phyloP scores from a whole-genome alignment of 2,113 vertebrate species.

The Eulemur macaco region DNA sequence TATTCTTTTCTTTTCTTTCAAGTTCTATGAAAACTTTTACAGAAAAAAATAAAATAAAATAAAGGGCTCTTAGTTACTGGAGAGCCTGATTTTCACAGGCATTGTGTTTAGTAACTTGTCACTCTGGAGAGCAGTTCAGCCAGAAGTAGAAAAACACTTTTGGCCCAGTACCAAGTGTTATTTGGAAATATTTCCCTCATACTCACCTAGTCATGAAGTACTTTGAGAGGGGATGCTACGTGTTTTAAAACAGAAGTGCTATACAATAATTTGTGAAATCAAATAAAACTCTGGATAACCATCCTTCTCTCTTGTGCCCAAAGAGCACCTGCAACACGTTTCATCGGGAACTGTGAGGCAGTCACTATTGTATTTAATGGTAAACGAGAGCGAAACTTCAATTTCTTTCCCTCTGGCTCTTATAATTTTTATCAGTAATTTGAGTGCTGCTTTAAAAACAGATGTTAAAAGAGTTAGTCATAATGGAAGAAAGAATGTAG shows the following conservation, averaged over 20 bases:
- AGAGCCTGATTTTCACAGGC: background rate
- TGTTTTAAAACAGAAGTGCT: background rate
- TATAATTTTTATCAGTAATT: slow-evolving; percentile 39
- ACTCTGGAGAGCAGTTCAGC: background rate
- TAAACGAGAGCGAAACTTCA: background rate
- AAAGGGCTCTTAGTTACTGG: background rate
- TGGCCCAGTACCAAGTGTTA: background rate
- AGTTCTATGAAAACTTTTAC: background rate
- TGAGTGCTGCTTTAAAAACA: slow-evolving; percentile 7
- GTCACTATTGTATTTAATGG: background rate
- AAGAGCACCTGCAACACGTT: background rate
- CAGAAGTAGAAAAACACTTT: background rate
- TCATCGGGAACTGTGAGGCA: background rate
- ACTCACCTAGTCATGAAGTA: background rate
- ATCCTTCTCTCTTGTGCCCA: background rate
- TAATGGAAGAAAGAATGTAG: background rate
- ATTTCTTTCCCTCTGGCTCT: background rate
- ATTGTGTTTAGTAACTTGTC: background rate
- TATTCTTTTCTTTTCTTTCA: background rate
- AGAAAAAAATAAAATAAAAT: background rate
- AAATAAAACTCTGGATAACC: background rate
- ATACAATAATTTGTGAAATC: background rate
- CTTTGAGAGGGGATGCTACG: background rate
- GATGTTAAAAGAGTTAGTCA: background rate
- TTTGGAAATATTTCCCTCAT: slow-evolving; percentile 10